Conservation (phyloP, 2,797 vertebrate species). For the Acrossocheilus fasciatus region DNA sequence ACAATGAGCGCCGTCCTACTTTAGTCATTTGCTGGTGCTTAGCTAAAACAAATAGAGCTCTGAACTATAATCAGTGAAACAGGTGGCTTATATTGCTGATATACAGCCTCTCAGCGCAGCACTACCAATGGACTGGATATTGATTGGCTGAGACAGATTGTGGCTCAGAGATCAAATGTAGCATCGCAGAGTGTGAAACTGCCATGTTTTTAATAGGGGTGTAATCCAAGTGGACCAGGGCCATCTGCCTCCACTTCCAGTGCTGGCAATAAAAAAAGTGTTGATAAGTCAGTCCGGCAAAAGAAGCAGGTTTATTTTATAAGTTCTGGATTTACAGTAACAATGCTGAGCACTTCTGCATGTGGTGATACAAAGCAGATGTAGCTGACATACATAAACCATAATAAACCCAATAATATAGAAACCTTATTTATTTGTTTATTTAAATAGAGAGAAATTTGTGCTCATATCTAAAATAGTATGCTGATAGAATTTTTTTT, state of each 20-base stretch:
- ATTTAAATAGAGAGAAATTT: not conserved
- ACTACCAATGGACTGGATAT: conserved; percentile 62
- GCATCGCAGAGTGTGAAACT: conserved; percentile 80
- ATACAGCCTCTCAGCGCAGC: conserved; percentile 28
- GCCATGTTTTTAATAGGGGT: conserved; percentile 73
- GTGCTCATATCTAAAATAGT: not conserved
- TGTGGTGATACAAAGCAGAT: conserved; percentile 8
- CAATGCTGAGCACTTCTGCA: not conserved
- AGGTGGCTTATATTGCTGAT: conserved; percentile 71
- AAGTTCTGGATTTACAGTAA: not conserved
- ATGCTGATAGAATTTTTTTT: not conserved
- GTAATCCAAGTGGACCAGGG: conserved; percentile 72
- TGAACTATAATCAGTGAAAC: conserved; percentile 69
- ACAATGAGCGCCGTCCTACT: conserved; percentile 68
- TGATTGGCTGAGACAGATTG: conserved; percentile 78
- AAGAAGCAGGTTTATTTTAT: conserved; percentile 13
- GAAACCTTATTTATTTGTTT: not conserved
- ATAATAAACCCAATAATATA: not conserved
- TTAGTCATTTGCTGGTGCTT: conserved; percentile 64
- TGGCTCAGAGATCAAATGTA: conserved; percentile 79
- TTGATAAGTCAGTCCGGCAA: conserved; percentile 29
- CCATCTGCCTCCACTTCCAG: conserved; percentile 78
- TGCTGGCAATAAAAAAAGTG: conserved; percentile 48
- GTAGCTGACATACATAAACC: not conserved
- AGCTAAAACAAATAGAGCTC: conserved; percentile 61